Conservation (phyloP, 1,140 invertebrate genomes). For the Ruditapes philippinarum region DNA sequence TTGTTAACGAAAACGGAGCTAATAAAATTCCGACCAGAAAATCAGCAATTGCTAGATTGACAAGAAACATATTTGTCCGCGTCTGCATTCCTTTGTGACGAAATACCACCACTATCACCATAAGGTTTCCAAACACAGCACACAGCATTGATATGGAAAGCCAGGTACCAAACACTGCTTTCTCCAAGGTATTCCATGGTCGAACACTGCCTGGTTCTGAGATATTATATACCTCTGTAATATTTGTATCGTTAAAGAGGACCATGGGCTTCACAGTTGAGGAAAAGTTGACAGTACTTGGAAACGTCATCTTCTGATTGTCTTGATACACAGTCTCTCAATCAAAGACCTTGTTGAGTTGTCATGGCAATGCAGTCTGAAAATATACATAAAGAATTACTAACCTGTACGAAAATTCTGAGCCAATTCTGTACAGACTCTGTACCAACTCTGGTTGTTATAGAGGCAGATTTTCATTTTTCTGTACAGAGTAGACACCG, state of each 20-base stretch:
- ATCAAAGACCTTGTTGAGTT: not conserved
- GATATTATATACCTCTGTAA: not conserved
- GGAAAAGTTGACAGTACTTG: not conserved
- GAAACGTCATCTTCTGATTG: conserved; percentile 8
- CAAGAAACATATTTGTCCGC: conserved; percentile 87
- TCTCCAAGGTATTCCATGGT: conserved; percentile 82
- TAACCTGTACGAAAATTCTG: too few relatives aligned
- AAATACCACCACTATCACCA: conserved; percentile 85
- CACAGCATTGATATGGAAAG: conserved; percentile 80
- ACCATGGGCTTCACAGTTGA: not conserved
- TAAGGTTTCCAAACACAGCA: conserved; percentile 81
- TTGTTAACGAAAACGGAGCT: conserved; percentile 87
- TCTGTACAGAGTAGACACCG: too few relatives aligned
- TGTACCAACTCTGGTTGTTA: too few relatives aligned
- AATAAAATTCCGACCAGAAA: conserved; percentile 86
- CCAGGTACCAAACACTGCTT: conserved; percentile 70
- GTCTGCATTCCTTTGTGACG: conserved; percentile 86
- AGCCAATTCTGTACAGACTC: too few relatives aligned
- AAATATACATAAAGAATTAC: conserved; percentile 19
- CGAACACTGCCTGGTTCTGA: conserved; percentile 70
- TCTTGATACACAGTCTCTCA: not conserved
- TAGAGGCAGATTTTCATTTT: too few relatives aligned
- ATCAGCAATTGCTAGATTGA: conserved; percentile 87
- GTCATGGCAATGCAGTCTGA: not conserved
- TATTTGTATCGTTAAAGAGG: not conserved